A percentile compares a stretch with the other conserved stretches of the same genome.
phyloP scores from a whole-genome alignment of 2,888 invertebrate species.

The Tetragonisca angustula region DNA sequence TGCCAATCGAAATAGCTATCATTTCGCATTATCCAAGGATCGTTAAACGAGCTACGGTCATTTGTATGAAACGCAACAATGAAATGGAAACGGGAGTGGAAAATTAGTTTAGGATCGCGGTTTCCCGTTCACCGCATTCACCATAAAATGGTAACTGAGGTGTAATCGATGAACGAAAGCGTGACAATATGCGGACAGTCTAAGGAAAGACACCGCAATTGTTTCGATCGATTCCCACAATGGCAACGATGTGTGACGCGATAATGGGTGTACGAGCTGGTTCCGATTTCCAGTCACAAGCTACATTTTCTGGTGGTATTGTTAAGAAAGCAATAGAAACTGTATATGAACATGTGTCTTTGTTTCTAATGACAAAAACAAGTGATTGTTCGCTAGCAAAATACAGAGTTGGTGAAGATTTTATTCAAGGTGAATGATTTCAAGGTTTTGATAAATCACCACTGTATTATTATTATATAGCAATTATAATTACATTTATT shows the following conservation, averaged over 20 bases:
- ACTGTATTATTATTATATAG: too few species aligned
- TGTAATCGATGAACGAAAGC: conserved; percentile 47
- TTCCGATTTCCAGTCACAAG: conserved; percentile 10
- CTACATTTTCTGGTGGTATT: not conserved
- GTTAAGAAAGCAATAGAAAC: not conserved
- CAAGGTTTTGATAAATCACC: not conserved
- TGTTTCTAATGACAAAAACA: conserved; percentile 1
- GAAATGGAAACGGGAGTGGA: conserved; percentile 40
- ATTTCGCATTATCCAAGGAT: not conserved
- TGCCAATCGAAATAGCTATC: not conserved
- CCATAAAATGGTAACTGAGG: conserved; percentile 5
- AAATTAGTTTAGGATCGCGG: conserved; percentile 49
- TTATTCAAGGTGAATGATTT: not conserved
- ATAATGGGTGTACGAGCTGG: conserved; percentile 25
- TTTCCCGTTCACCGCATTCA: conserved; percentile 44
- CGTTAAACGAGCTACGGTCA: conserved; percentile 14
- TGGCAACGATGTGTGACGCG: conserved; percentile 38
- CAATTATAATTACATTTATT: too few species aligned
- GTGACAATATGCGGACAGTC: conserved; percentile 49
- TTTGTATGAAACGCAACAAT: conserved; percentile 22
- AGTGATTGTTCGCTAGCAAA: not conserved
- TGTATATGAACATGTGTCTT: not conserved
- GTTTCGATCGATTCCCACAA: conserved; percentile 54
- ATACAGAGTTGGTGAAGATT: not conserved
- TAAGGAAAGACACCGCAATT: conserved; percentile 15